phyloP scores from a whole-genome alignment of 35 echinoderm and acorn worm species.

The Patiria miniata region DNA sequence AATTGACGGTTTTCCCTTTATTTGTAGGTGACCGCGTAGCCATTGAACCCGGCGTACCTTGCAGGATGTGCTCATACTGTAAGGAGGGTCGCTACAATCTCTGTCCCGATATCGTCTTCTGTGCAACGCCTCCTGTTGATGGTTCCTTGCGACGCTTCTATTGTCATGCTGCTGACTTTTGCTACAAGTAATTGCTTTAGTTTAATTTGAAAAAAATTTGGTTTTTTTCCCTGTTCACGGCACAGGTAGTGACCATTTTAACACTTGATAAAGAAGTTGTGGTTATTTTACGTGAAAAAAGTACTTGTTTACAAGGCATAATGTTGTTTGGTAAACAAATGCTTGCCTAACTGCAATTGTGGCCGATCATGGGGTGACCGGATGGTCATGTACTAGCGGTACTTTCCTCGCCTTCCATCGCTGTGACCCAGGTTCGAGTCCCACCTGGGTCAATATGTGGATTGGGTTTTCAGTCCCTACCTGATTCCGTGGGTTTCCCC shows the following conservation, averaged over 20 bases:
- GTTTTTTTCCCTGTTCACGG: not conserved
- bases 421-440: no score
- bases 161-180: slow-evolving; percentile 95
- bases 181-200: slow-evolving; percentile 79
- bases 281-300: not conserved
- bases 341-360: no score
- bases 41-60: slow-evolving; percentile 93
- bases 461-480: no score
- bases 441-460: no score
- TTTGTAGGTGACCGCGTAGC: slow-evolving; percentile 87
- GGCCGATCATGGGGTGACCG: no score
- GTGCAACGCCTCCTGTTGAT: slow-evolving; percentile 82
- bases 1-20: not conserved
- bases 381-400: no score
- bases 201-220: not conserved
- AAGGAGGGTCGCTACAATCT: slow-evolving; percentile 90
- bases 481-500: no score
- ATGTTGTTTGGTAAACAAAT: no score
- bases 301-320: not conserved
- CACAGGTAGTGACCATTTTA: no score
- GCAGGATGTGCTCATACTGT: slow-evolving; percentile 78
- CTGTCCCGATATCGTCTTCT: slow-evolving; percentile 83
- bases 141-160: slow-evolving; percentile 80
- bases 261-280: no score
- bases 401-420: no score